phyloP scores from a whole-genome alignment of 2,888 invertebrate species.

The Tetanocera ferruginea region DNA sequence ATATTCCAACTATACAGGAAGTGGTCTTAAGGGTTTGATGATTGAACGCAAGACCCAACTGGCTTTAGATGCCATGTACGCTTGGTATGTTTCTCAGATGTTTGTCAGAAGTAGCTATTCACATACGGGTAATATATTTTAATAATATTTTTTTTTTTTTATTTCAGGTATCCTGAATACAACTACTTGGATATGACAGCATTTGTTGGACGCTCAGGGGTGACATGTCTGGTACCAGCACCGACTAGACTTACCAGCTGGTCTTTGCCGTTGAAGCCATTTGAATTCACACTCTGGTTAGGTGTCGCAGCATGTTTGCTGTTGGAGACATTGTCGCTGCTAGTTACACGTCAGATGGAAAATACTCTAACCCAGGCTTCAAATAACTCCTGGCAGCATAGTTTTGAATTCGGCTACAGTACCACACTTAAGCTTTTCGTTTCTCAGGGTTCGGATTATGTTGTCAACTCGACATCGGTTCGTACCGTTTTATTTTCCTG shows the following conservation, averaged over 20 bases:
- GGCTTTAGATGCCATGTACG: slow-evolving; percentile 56
- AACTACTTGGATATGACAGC: slow-evolving; percentile 74
- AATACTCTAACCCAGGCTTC: slow-evolving; percentile 7
- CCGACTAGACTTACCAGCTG: slow-evolving; percentile 75
- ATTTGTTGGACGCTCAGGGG: slow-evolving; percentile 74
- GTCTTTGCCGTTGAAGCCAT: slow-evolving; percentile 76
- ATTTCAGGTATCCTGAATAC: slow-evolving; percentile 76
- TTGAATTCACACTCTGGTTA: slow-evolving; percentile 74
- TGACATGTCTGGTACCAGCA: slow-evolving; percentile 78
- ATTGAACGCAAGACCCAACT: slow-evolving; percentile 75
- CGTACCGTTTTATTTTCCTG: slow-evolving; percentile 58
- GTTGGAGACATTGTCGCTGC: slow-evolving; percentile 68
- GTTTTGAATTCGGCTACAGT: slow-evolving; percentile 56
- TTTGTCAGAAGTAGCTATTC: not conserved
- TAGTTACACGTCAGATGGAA: slow-evolving; percentile 52
- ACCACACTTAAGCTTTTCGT: slow-evolving; percentile 60
- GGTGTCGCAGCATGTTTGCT: slow-evolving; percentile 71
- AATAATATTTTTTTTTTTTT: not conserved
- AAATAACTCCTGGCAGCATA: slow-evolving; percentile 47
- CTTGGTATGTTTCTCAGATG: slow-evolving; percentile 47
- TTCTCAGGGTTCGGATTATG: slow-evolving; percentile 59
- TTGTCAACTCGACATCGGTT: slow-evolving; percentile 54
- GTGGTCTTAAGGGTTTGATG: slow-evolving; percentile 76
- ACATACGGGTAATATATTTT: not conserved
- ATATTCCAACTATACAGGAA: slow-evolving; percentile 75